Evolutionary conservation across 2,113 vertebrate genomes (phyloP).

Genomic region (Vulpes ferrilata): DNA sequence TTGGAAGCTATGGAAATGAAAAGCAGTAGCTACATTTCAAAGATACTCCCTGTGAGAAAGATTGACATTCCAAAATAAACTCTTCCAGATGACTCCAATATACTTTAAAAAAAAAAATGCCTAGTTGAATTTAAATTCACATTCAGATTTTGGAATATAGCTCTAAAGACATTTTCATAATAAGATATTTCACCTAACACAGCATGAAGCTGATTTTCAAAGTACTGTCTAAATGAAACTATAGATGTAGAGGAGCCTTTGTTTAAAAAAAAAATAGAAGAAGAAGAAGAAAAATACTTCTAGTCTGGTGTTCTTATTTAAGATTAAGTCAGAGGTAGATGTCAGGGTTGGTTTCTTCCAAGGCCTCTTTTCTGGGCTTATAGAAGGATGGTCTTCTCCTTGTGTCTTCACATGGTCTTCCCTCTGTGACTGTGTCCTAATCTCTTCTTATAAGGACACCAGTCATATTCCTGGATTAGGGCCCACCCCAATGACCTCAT

Average conservation of each 20-base stretch:
- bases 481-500: background rate
- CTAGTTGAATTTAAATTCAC: constrained; percentile 56
- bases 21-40: constrained; percentile 20
- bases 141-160: constrained; percentile 46
- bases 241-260: constrained; percentile 25
- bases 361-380: background rate
- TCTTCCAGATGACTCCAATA: background rate
- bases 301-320: background rate
- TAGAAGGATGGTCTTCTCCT: background rate
- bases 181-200: constrained; percentile 29
- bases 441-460: background rate
- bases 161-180: constrained; percentile 41
- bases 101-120: background rate
- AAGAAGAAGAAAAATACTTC: background rate
- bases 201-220: constrained; percentile 64
- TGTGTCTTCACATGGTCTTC: background rate
- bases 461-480: background rate
- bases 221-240: constrained; percentile 42
- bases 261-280: background rate
- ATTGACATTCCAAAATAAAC: constrained; percentile 57
- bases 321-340: background rate
- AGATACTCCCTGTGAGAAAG: constrained; percentile 31
- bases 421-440: background rate
- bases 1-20: background rate
- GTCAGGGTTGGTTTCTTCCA: background rate